A percentile compares a stretch with the other conserved stretches of the same genome.
These are phyloP conservation scores for Dinothrombium tinctorium DNA, from an alignment of 1,140 invertebrate genomes.

Conservation along the genomic window DNA sequence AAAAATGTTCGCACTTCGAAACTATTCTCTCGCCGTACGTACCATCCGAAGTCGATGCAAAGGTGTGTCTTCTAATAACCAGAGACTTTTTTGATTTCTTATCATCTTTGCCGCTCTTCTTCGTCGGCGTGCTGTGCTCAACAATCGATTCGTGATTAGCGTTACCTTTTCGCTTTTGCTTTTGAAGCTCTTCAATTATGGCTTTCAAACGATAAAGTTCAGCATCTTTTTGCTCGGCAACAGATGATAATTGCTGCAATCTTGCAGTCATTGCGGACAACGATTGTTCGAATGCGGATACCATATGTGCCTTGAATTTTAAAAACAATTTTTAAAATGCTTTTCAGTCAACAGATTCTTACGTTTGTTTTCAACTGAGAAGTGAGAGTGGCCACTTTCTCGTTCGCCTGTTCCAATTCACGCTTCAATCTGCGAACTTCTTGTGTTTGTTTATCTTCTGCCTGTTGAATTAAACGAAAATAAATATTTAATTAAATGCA, in stretches of 20 bases:
- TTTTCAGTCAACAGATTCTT: not conserved
- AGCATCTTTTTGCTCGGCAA: conserved; percentile 81
- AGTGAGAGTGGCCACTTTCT: conserved; percentile 79
- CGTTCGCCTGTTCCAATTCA: conserved; percentile 70
- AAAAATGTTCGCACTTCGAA: not conserved
- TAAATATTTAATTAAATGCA: conserved; percentile 1
- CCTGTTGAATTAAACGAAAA: conserved; percentile 14
- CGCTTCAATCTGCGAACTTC: conserved; percentile 69
- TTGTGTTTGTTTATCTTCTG: conserved; percentile 67
- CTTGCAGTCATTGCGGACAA: conserved; percentile 89
- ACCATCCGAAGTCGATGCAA: not conserved
- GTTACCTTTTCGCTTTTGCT: not conserved
- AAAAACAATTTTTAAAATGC: not conserved
- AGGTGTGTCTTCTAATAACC: not conserved
- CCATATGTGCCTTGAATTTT: conserved; percentile 49
- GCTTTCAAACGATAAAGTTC: conserved; percentile 67
- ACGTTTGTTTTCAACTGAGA: conserved; percentile 76
- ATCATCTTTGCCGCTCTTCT: not conserved
- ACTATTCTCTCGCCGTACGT: not conserved
- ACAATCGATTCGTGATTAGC: not conserved
- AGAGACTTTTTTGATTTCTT: not conserved
- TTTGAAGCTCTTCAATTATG: conserved; percentile 34
- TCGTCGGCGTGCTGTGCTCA: not conserved
- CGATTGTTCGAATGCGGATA: conserved; percentile 88
- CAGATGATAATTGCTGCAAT: conserved; percentile 68